Evolutionary conservation across 53 echinoderm and acorn worm genomes (phyloP).

Genomic region (Glandiceps talaboti): DNA sequence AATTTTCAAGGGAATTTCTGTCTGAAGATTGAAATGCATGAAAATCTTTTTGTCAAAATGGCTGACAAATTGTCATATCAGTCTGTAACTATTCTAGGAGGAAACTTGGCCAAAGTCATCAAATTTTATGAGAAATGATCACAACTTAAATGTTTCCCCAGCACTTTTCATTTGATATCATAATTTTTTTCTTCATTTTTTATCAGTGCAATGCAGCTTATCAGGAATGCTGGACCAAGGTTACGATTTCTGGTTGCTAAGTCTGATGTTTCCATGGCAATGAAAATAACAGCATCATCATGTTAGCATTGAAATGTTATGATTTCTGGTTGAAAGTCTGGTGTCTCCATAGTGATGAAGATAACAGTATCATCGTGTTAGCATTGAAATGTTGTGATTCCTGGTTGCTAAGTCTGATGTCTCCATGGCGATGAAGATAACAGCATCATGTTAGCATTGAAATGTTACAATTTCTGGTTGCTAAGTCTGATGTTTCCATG

Average conservation of each 20-base stretch:
- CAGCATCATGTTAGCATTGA: conserved; percentile 40
- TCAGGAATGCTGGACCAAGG: conserved; percentile 40
- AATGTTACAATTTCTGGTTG: conserved; percentile 60
- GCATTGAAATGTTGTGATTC: conserved; percentile 49
- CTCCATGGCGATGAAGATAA: conserved; percentile 57
- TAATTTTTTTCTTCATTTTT: no score
- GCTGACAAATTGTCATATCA: no score
- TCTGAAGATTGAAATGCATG: no score
- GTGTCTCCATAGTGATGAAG: conserved; percentile 50
- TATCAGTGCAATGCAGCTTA: conserved; percentile 78
- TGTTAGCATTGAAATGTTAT: conserved; percentile 21
- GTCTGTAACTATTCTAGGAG: no score
- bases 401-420: conserved; percentile 77
- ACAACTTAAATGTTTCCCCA: no score
- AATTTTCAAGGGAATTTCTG: no score
- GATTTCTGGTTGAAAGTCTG: conserved; percentile 78
- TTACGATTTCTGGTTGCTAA: conserved; percentile 70
- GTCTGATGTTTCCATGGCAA: conserved; percentile 56
- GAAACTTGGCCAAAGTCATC: no score
- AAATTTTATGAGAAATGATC: no score
- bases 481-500: conserved; percentile 58
- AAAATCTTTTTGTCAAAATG: no score
- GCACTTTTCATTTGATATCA: no score
- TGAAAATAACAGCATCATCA: conserved; percentile 58
- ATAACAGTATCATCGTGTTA: conserved; percentile 49